Conservation (phyloP, 2,113 vertebrate genomes). For the Nanorana parkeri region DNA sequence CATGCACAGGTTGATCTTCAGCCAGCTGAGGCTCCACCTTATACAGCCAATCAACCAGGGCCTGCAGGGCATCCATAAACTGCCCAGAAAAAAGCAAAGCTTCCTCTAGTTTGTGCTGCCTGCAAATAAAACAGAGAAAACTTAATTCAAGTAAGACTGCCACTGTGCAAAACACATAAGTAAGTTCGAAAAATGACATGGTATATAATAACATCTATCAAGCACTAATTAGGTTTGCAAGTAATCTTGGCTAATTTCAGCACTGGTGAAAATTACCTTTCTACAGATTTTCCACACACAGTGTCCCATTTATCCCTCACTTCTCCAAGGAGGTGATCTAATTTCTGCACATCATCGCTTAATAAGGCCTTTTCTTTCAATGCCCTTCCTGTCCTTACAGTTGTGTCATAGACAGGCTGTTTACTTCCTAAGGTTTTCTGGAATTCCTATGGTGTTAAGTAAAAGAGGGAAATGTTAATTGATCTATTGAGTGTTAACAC, state of each 20-base stretch:
- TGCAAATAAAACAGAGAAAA: slow-evolving; percentile 63
- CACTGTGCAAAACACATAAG: no score
- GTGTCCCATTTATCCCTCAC: slow-evolving; percentile 98
- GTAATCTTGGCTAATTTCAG: background rate
- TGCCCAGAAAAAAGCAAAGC: slow-evolving; percentile 97
- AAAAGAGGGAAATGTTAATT: slow-evolving; percentile 6
- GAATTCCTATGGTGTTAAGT: slow-evolving; percentile 82
- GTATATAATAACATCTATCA: no score
- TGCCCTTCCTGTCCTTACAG: slow-evolving; percentile 89
- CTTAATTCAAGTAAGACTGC: background rate
- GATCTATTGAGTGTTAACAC: no score
- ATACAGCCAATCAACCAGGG: slow-evolving; percentile 96
- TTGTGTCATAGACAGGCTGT: slow-evolving; percentile 96
- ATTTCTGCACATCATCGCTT: slow-evolving; percentile 85
- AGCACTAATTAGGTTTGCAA: background rate
- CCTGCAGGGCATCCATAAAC: slow-evolving; percentile 96
- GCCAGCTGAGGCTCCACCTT: slow-evolving; percentile 94
- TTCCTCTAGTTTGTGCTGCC: slow-evolving; percentile 98
- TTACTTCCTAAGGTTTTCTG: slow-evolving; percentile 96
- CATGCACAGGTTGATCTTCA: slow-evolving; percentile 94
- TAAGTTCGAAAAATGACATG: no score
- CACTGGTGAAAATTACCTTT: slow-evolving; percentile 77
- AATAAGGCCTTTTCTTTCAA: slow-evolving; percentile 93
- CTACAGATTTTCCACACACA: slow-evolving; percentile 96
- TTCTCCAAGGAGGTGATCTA: slow-evolving; percentile 93